Percentiles rank a stretch among this genome's conserved stretches.
phyloP scores from a whole-genome alignment of 2,113 vertebrate species.

The Prolemur simus region DNA sequence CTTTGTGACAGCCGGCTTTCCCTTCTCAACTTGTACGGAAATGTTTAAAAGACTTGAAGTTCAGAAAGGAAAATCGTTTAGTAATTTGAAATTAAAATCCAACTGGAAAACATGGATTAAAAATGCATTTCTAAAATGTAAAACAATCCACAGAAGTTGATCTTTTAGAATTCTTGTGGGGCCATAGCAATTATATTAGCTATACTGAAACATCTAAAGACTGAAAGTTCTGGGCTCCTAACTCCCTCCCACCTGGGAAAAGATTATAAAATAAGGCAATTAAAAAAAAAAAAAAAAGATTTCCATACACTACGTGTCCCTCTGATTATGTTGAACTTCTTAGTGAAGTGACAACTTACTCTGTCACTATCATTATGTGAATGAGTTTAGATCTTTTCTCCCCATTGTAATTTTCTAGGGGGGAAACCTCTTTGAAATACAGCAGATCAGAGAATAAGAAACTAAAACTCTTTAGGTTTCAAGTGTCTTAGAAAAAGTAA shows the following conservation, averaged over 20 bases:
- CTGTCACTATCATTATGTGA: not conserved
- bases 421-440: not conserved
- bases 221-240: not conserved
- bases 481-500: constrained; percentile 48
- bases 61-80: not conserved
- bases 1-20: constrained; percentile 47
- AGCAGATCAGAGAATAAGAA: constrained; percentile 24
- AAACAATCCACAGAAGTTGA: not conserved
- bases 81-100: not conserved
- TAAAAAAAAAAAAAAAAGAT: not conserved
- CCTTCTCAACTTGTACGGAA: not conserved
- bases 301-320: not conserved
- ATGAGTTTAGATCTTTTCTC: not conserved
- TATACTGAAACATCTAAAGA: not conserved
- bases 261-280: not conserved
- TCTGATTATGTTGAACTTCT: not conserved
- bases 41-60: not conserved
- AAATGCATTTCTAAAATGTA: constrained; percentile 7
- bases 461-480: constrained; percentile 38
- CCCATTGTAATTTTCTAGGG: not conserved
- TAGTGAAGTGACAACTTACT: not conserved
- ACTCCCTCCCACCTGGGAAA: not conserved
- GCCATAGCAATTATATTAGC: not conserved
- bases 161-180: not conserved
- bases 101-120: not conserved